Evolutionary conservation across 37 sponge, comb jelly and placozoan species (phyloP).

Genomic region (Bolinopsis microptera): DNA sequence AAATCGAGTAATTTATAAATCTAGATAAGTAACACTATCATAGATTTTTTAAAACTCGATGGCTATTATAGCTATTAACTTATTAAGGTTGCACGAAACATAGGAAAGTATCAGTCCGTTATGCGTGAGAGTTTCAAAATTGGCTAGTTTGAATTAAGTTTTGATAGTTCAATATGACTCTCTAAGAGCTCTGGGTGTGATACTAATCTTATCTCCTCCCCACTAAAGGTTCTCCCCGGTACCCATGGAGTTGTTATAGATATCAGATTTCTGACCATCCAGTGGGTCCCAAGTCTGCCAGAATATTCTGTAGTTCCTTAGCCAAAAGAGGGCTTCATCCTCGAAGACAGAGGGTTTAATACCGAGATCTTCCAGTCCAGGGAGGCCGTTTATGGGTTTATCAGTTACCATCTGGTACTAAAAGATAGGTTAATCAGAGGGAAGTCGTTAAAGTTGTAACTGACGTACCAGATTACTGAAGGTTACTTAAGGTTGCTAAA

Average conservation of each 20-base stretch:
- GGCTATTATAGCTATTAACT: too few relatives aligned
- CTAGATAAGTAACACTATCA: too few relatives aligned
- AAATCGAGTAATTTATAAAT: too few relatives aligned
- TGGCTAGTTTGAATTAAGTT: background rate
- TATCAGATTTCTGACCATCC: conserved; percentile 10
- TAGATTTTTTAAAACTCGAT: too few relatives aligned
- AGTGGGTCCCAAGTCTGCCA: conserved; percentile 26
- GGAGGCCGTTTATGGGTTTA: conserved; percentile 67
- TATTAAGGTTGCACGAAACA: too few relatives aligned
- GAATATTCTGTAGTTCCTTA: conserved; percentile 81
- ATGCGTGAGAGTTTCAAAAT: too few relatives aligned
- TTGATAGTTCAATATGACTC: background rate
- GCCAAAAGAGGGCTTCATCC: conserved; percentile 72
- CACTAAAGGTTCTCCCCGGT: conserved; percentile 5
- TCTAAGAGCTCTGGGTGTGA: too few relatives aligned
- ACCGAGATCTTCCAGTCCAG: conserved; percentile 93
- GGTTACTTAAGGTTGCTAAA: too few relatives aligned
- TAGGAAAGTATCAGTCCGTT: too few relatives aligned
- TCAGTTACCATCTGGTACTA: conserved; percentile 84
- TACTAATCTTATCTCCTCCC: background rate
- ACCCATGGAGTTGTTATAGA: conserved; percentile 7
- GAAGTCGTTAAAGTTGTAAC: background rate
- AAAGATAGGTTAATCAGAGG: background rate
- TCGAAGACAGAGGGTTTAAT: conserved; percentile 73
- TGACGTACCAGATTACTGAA: too few relatives aligned